These are phyloP conservation scores for Echinops telfairi DNA, from an alignment of 2,113 vertebrate species.

Conservation along the genomic window DNA sequence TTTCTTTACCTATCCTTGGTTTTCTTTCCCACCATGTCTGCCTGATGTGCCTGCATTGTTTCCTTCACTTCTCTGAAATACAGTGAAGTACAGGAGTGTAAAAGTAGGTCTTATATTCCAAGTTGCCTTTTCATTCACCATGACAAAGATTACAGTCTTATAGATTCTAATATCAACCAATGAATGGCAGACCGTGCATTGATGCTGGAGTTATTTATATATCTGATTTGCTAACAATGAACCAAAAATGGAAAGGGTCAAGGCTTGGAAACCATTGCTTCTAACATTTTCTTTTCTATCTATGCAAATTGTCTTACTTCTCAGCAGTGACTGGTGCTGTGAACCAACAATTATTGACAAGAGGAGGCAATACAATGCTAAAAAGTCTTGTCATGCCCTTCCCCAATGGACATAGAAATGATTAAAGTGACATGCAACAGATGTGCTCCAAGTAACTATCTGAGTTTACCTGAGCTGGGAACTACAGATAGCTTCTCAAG, in stretches of 20 bases:
- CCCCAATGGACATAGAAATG: not conserved
- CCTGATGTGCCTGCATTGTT: no score
- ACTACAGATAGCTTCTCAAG: not conserved
- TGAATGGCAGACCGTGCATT: no score
- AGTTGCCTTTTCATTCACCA: no score
- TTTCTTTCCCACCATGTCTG: not conserved
- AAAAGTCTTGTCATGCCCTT: not conserved
- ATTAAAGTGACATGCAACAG: not conserved
- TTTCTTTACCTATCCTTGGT: not conserved
- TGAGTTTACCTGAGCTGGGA: not conserved
- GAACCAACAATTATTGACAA: not conserved
- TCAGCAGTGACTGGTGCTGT: not conserved
- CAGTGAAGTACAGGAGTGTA: no score
- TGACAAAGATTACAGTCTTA: no score
- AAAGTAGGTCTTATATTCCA: no score
- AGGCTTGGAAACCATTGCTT: not conserved
- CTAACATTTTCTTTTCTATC: not conserved
- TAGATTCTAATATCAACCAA: no score
- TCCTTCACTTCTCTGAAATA: no score
- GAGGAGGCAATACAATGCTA: not conserved
- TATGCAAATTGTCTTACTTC: not conserved
- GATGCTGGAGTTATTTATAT: no score
- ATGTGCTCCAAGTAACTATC: not conserved
- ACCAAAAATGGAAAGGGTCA: constrained; percentile 17
- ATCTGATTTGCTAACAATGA: not conserved